phyloP scores from a whole-genome alignment of 2,797 vertebrate genomes.

The Rhinella marina region DNA sequence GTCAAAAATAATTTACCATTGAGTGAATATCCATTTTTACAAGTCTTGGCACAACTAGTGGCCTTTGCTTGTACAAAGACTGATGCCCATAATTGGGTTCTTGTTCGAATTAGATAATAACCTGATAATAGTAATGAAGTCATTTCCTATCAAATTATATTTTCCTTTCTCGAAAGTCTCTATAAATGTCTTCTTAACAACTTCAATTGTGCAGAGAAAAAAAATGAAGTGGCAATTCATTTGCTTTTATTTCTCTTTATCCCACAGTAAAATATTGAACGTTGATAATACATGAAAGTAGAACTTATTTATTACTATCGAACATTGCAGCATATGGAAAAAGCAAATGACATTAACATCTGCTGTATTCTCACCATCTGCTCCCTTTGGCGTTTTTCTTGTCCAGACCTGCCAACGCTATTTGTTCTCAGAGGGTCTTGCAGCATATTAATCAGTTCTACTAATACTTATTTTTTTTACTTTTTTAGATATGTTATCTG shows the following conservation, averaged over 20 bases:
- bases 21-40: background rate
- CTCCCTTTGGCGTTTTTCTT: constrained; percentile 66
- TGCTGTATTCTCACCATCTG: constrained; percentile 72
- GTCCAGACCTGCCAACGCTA: constrained; percentile 67
- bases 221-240: constrained; percentile 44
- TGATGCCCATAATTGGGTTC: background rate
- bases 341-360: constrained; percentile 70
- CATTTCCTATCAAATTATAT: background rate
- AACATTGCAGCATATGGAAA: constrained; percentile 73
- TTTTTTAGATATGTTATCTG: constrained; percentile 33
- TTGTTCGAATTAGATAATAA: background rate
- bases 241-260: constrained; percentile 47
- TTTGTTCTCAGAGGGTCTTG: constrained; percentile 60
- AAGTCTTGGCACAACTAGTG: background rate
- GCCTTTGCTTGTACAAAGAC: background rate
- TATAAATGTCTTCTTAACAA: constrained; percentile 46
- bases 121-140: background rate
- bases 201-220: constrained; percentile 36
- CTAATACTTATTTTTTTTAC: constrained; percentile 55
- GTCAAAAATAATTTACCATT: background rate
- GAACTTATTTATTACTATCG: constrained; percentile 68
- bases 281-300: constrained; percentile 67
- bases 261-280: constrained; percentile 45
- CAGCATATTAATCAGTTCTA: constrained; percentile 45
- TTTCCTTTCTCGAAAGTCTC: background rate